A percentile compares a stretch with the other conserved stretches of the same genome.
Evolutionary conservation across 2,888 invertebrate species (phyloP).

Genomic region (Nowickia ferox): DNA sequence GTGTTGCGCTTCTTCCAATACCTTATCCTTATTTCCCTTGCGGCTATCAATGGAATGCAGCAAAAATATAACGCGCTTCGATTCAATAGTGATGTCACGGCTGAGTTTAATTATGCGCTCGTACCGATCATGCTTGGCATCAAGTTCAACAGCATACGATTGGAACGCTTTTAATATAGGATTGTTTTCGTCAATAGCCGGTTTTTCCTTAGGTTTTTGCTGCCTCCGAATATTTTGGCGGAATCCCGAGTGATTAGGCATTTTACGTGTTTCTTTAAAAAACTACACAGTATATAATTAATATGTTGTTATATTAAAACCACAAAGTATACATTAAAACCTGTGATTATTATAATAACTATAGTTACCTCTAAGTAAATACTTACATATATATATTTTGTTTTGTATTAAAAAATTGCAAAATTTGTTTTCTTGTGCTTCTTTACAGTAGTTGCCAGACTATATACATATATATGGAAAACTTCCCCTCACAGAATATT

Average conservation of each 20-base stretch:
- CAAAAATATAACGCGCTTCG: constrained; percentile 94
- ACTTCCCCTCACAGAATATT: no score
- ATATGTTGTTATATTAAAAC: no score
- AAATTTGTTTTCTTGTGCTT: no score
- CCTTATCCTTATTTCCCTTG: constrained; percentile 84
- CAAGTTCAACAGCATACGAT: constrained; percentile 87
- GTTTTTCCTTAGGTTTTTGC: constrained; percentile 50
- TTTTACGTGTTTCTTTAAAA: constrained; percentile 46
- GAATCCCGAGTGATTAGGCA: constrained; percentile 74
- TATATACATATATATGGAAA: no score
- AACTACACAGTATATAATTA: background rate
- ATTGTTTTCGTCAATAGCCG: constrained; percentile 77
- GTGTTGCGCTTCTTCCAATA: constrained; percentile 87
- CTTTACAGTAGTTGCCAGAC: no score
- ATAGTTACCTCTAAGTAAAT: no score
- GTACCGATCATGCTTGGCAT: constrained; percentile 91
- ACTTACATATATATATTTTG: no score
- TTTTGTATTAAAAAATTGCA: no score
- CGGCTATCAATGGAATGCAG: constrained; percentile 88
- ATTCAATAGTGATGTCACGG: constrained; percentile 94
- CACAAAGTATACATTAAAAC: no score
- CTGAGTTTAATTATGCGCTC: constrained; percentile 92
- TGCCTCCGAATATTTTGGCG: constrained; percentile 71
- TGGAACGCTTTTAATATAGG: constrained; percentile 84
- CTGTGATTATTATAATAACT: no score